Evolutionary conservation across 92 coral and sea anemone species (phyloP), one percentile per base, ranked within the genome.

Genomic region (Heteractis magnifica): DNA sequence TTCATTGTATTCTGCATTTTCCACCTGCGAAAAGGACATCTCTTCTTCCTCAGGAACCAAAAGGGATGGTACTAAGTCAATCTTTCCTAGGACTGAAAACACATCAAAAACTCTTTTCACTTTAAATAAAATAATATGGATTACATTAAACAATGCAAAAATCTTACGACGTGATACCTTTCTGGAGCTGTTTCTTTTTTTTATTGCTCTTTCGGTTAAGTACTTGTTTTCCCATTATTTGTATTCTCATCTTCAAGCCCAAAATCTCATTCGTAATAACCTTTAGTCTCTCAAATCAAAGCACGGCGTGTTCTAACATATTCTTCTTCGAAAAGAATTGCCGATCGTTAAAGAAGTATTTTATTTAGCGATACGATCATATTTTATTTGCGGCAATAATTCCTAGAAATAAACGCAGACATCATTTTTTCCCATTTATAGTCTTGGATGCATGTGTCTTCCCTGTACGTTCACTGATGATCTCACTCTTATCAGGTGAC

Each of bases 1-100:
- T 52, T 85, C 88, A 51, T 85, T 77, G 70, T 21, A 71, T 16
- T 85, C 88, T 50, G 74, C 26, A 48, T 23, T 52, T 23, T 83
- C 81, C 74, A 49, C 76, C 49, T 52, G 80, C 11, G 62, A 8
- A 4, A 72, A 14, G 8, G 83, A 65, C 53, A 41, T 80, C 6
- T 70, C 84, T 34, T 71, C 49, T 23, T 52, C 44, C 44, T 34
- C 53, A 18, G 56, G 0, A 4, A 55, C 72, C 64, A 81, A 4
- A 18, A 77, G 50, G 10, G 86, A 82, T 49, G 79, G 10, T 8
- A 56, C 49, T 62, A 62, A 23, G 56, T 52, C 65, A 68, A 44
- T 72, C 10, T 62, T 53, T 73, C 59, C 50, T 82, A 77, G 49
- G 56, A 8, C 11, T 16, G 23, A n/a, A 62, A 62, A 18, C 44